Conservation (phyloP, 1,140 invertebrate species). For the Drosophila guanche region DNA sequence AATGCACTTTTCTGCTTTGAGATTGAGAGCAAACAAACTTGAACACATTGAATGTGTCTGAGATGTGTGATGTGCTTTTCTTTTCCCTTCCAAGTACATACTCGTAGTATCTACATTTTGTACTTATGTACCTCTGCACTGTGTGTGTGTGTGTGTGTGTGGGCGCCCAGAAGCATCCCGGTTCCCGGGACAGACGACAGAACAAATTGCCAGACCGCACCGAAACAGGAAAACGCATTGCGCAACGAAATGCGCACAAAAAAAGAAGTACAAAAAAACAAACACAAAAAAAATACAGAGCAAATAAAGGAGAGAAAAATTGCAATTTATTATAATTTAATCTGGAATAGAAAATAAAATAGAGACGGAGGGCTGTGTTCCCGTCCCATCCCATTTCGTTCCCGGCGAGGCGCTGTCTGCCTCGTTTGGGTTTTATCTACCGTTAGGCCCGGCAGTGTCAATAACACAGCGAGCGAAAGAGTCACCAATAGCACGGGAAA, state of each 20-base stretch:
- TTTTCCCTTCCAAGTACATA: no score
- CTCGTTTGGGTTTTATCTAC: slow-evolving; percentile 77
- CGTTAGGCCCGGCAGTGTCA: slow-evolving; percentile 73
- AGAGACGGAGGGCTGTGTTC: slow-evolving; percentile 44
- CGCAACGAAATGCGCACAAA: slow-evolving; percentile 54
- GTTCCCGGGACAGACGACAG: slow-evolving; percentile 28
- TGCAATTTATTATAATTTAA: slow-evolving; percentile 82
- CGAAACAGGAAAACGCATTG: slow-evolving; percentile 56
- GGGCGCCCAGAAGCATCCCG: slow-evolving; percentile 29
- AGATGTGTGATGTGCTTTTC: no score
- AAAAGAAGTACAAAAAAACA: slow-evolving; percentile 9
- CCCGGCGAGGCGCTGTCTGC: slow-evolving; percentile 33
- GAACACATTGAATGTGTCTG: no score
- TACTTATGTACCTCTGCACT: no score
- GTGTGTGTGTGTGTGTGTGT: slow-evolving; percentile 3
- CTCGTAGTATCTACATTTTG: no score
- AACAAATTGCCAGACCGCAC: slow-evolving; percentile 43
- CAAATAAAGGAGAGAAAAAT: slow-evolving; percentile 40
- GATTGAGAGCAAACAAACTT: no score
- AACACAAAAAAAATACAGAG: background rate
- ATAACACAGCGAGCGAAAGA: slow-evolving; percentile 52
- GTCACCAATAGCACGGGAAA: background rate
- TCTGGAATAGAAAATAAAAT: slow-evolving; percentile 80
- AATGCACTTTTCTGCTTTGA: no score
- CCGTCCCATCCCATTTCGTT: slow-evolving; percentile 59